Percentiles rank a stretch among this genome's conserved stretches.
phyloP scores from a whole-genome alignment of 2,113 vertebrate genomes.

The Anguilla rostrata region DNA sequence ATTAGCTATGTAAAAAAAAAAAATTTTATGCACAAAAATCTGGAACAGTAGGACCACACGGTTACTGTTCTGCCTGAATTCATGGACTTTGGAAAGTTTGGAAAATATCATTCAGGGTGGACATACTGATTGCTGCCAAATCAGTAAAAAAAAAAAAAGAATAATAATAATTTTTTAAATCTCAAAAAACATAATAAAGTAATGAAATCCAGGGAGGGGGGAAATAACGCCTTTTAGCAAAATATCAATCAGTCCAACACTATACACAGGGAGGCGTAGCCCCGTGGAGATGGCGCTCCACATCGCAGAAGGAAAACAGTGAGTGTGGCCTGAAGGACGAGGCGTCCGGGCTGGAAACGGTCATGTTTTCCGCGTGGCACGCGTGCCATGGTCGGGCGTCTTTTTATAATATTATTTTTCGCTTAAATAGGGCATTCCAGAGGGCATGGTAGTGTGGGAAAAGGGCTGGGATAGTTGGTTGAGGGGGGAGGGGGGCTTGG shows the following conservation, averaged over 20 bases:
- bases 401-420: conserved; percentile 46
- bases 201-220: not conserved
- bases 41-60: too few species aligned
- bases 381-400: conserved; percentile 43
- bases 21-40: too few species aligned
- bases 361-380: conserved; percentile 45
- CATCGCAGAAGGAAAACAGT: conserved; percentile 25
- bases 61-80: not conserved
- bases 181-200: not conserved
- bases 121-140: not conserved
- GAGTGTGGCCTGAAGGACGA: conserved; percentile 29
- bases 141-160: not conserved
- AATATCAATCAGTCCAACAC: not conserved
- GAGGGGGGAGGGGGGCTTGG: not conserved
- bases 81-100: not conserved
- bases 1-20: too few species aligned
- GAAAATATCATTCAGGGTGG: not conserved
- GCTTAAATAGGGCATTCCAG: conserved; percentile 49
- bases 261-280: not conserved
- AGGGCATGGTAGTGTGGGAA: conserved; percentile 53
- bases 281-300: not conserved
- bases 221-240: conserved; percentile 15
- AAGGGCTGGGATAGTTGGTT: conserved; percentile 19
- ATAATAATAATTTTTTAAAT: not conserved
- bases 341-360: conserved; percentile 43